These are phyloP conservation scores for Martes martes DNA, from an alignment of 2,113 vertebrate species.

Conservation along the genomic window DNA sequence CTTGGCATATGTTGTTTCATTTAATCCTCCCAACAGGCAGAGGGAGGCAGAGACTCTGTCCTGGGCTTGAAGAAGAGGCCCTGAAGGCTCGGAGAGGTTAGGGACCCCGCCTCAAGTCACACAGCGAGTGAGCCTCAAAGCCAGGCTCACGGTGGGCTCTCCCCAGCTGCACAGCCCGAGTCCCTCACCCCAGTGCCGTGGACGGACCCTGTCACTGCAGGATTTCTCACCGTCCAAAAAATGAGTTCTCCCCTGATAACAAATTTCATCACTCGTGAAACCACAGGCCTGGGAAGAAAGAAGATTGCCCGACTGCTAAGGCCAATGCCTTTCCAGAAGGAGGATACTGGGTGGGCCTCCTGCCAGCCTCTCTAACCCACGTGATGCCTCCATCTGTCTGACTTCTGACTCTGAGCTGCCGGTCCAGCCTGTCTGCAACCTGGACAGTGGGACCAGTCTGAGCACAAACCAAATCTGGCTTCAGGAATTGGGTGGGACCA, in stretches of 20 bases:
- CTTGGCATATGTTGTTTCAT: background rate
- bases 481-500: background rate
- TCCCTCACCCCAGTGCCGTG: background rate
- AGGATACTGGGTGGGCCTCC: constrained; percentile 12
- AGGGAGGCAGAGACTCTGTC: background rate
- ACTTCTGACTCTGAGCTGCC: constrained; percentile 21
- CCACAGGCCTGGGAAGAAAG: constrained; percentile 45
- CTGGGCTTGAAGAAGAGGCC: background rate
- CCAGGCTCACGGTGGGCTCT: background rate
- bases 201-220: constrained; percentile 31
- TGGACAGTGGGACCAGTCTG: background rate
- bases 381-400: constrained; percentile 67
- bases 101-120: background rate
- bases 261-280: constrained; percentile 55
- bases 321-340: constrained; percentile 40
- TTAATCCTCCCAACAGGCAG: background rate
- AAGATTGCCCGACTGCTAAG: background rate
- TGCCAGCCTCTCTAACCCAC: constrained; percentile 48
- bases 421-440: background rate
- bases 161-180: background rate
- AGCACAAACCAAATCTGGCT: background rate
- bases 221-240: constrained; percentile 32
- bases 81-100: background rate
- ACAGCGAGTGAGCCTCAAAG: background rate
- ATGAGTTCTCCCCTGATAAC: constrained; percentile 45